Evolutionary conservation across 2,888 invertebrate species (phyloP).

Genomic region (Miltochrista miniata): DNA sequence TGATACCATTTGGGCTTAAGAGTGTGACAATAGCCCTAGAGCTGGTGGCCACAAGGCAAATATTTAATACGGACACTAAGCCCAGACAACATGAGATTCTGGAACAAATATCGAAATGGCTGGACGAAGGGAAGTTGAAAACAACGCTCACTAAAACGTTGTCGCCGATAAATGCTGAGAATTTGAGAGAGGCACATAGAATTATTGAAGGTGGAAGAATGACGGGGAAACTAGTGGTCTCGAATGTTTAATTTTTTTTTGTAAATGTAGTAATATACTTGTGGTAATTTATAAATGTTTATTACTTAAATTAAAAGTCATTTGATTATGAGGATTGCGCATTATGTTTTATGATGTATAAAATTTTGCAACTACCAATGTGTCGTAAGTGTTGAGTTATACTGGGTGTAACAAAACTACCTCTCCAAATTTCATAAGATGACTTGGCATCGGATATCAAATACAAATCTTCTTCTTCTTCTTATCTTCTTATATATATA

Average conservation of each 20-base stretch:
- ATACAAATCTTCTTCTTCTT: too few relatives aligned
- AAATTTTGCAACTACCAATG: too few relatives aligned
- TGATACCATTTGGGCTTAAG: slow-evolving; percentile 64
- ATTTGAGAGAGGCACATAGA: slow-evolving; percentile 65
- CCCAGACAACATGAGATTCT: slow-evolving; percentile 62
- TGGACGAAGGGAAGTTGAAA: slow-evolving; percentile 60
- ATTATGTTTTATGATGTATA: too few relatives aligned
- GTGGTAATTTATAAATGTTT: too few relatives aligned
- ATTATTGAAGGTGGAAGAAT: slow-evolving; percentile 61
- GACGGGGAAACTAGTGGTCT: slow-evolving; percentile 67
- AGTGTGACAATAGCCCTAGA: slow-evolving; percentile 68
- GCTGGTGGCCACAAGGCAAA: slow-evolving; percentile 67
- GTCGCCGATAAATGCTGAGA: slow-evolving; percentile 69
- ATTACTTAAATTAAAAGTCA: too few relatives aligned
- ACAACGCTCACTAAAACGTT: slow-evolving; percentile 61
- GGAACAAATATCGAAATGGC: slow-evolving; percentile 54
- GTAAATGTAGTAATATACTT: too few relatives aligned
- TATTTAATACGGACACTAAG: slow-evolving; percentile 68
- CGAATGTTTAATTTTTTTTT: neutral
- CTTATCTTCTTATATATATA: too few relatives aligned
- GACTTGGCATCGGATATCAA: too few relatives aligned
- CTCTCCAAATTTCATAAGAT: too few relatives aligned
- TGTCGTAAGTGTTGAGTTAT: too few relatives aligned
- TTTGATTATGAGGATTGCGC: too few relatives aligned
- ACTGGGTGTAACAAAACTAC: too few relatives aligned